A percentile compares a stretch with the other conserved stretches of the same genome.
Conservation (phyloP, 1,140 invertebrate species). For the Neodiprion virginianus region DNA sequence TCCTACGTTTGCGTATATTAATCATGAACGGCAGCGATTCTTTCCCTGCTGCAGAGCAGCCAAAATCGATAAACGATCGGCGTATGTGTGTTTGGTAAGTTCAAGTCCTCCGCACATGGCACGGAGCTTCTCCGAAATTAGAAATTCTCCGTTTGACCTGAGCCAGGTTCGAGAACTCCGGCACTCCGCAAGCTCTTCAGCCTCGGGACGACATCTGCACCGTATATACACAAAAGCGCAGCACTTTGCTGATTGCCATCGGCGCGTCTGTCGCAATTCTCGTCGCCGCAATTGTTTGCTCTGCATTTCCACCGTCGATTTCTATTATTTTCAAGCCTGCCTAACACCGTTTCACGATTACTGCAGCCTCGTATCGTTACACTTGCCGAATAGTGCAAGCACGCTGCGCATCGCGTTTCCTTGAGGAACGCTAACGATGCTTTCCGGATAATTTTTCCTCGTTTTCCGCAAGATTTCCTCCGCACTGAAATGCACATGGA, state of each 20-base stretch:
- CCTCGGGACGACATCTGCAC: background rate
- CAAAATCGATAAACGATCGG: too few species aligned
- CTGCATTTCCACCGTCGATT: background rate
- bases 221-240: background rate
- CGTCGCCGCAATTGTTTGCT: background rate
- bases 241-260: slow-evolving; percentile 3
- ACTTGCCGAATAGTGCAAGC: background rate
- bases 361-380: background rate
- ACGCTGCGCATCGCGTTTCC: too few species aligned
- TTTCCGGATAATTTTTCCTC: slow-evolving; percentile 54
- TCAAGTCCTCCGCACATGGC: too few species aligned
- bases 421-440: slow-evolving; percentile 25
- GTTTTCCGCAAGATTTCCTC: slow-evolving; percentile 56
- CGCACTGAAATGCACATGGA: slow-evolving; percentile 44
- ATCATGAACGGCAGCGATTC: too few species aligned
- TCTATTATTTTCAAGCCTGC: background rate
- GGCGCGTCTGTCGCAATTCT: background rate
- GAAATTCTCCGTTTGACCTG: too few species aligned
- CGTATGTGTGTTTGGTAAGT: too few species aligned
- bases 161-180: too few species aligned
- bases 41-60: too few species aligned
- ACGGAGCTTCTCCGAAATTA: too few species aligned
- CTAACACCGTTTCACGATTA: background rate
- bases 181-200: background rate
- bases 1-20: too few species aligned